Conservation (phyloP, 2,797 vertebrate species). For the Neosilurus hyrtlii region DNA sequence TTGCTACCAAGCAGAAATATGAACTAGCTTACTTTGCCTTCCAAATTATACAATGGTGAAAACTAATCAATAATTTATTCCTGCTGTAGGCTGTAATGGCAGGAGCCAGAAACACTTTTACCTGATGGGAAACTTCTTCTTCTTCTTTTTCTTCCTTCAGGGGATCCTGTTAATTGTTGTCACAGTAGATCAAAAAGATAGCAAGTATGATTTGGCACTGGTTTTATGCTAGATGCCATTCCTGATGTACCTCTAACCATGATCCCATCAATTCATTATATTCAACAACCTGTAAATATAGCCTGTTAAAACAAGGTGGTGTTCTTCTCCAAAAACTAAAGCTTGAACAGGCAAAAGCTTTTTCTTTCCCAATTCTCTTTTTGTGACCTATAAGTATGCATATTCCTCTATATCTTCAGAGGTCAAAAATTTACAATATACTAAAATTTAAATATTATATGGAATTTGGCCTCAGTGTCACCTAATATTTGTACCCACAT, state of each 20-base stretch:
- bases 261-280: neutral
- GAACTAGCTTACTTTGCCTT: neutral
- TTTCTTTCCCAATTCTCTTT: constrained; percentile 21
- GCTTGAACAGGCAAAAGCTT: constrained; percentile 53
- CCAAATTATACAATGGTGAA: neutral
- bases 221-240: no score
- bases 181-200: no score
- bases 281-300: constrained; percentile 27
- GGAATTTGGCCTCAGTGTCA: no score
- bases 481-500: no score
- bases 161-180: no score
- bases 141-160: no score
- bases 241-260: no score
- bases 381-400: constrained; percentile 61
- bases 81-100: neutral
- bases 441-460: neutral
- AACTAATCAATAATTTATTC: constrained; percentile 10
- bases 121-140: neutral
- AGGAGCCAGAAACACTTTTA: constrained; percentile 9
- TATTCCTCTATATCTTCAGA: constrained; percentile 49
- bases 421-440: constrained; percentile 18
- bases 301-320: constrained; percentile 39
- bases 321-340: constrained; percentile 40
- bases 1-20: neutral
- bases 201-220: no score